Evolutionary conservation across 2,888 invertebrate genomes (phyloP), one percentile per base, ranked within the genome.

Genomic region (Orchesella flavescens): DNA sequence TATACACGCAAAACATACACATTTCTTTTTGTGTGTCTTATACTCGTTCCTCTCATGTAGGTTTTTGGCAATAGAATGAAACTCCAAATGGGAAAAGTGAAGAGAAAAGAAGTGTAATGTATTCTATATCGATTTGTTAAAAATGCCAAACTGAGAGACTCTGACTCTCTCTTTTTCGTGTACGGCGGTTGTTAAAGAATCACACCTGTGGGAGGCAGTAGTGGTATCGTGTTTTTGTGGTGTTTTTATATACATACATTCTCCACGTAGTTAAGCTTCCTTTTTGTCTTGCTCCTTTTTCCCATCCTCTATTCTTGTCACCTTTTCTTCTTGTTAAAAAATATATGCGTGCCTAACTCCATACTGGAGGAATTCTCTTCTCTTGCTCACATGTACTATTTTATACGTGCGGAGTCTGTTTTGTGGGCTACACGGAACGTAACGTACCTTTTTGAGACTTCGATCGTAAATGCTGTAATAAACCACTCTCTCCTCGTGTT

Each of bases 191-290:
- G 24, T 71, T 83, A 71, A 72, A 69, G 72, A 73, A 83, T 83
- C 77, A 65, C 83, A 83, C 83, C 83, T 83, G 83, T 83, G 77
- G 83, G 83, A 83, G 83, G 61, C 83, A 83, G 57, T 55, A 15
- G 69, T 69, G 23, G 44, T 63, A 17, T 83, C 82, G 53, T 76
- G 63, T 76, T 74, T 34, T 63, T 69, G 69, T 59, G 66, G 73
- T 23, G 19, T 5, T 61, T 34, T 13, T 61, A 61, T 61, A 61
- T 24, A 61, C 53, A 57, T 19, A 3, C 53, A 53, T 53, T 5
- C 1, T 13, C 2, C 34, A 34, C 34, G 7, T n/a, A 53, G 1
- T 53, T 24, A 61, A 61, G 44, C 44, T 13, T n/a, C 23, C n/a
- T 17, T 44, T 43, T 49, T 49, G 69, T 69, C 49, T 53, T 69